Percentiles rank a stretch among this genome's conserved stretches.
Conservation (phyloP, 2,888 invertebrate species). For the Buathra laborator region DNA sequence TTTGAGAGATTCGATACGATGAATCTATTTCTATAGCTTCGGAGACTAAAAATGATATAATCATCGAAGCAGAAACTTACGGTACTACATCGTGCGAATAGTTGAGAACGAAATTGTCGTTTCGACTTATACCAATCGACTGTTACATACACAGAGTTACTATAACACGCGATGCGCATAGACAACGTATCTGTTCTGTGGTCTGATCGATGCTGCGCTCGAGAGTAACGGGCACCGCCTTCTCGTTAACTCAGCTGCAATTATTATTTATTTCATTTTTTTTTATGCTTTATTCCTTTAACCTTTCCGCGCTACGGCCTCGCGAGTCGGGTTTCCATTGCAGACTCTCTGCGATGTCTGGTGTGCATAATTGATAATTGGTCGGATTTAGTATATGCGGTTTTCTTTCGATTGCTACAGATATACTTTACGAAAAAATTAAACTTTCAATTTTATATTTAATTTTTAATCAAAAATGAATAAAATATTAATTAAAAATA, state of each 20-base stretch:
- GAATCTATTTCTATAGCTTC: background rate
- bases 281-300: slow-evolving; percentile 38
- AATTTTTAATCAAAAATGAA: background rate
- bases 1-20: background rate
- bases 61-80: background rate
- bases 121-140: slow-evolving; percentile 1
- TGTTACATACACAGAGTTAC: background rate
- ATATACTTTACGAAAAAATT: background rate
- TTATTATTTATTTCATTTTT: slow-evolving; percentile 50
- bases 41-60: background rate
- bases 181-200: slow-evolving; percentile 2
- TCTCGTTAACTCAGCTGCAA: slow-evolving; percentile 54
- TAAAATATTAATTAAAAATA: background rate
- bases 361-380: slow-evolving; percentile 35
- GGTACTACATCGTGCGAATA: slow-evolving; percentile 1
- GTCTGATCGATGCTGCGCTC: slow-evolving; percentile 11
- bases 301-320: slow-evolving; percentile 52
- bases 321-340: slow-evolving; percentile 22
- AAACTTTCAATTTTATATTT: background rate
- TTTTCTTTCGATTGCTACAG: background rate
- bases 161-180: background rate
- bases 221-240: slow-evolving; percentile 59
- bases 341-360: slow-evolving; percentile 13
- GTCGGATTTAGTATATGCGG: slow-evolving; percentile 12
- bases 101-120: slow-evolving; percentile 29